Percentiles rank a stretch among this genome's conserved stretches.
Evolutionary conservation across 2,888 invertebrate species (phyloP).

Genomic region (Drosophila picticornis): DNA sequence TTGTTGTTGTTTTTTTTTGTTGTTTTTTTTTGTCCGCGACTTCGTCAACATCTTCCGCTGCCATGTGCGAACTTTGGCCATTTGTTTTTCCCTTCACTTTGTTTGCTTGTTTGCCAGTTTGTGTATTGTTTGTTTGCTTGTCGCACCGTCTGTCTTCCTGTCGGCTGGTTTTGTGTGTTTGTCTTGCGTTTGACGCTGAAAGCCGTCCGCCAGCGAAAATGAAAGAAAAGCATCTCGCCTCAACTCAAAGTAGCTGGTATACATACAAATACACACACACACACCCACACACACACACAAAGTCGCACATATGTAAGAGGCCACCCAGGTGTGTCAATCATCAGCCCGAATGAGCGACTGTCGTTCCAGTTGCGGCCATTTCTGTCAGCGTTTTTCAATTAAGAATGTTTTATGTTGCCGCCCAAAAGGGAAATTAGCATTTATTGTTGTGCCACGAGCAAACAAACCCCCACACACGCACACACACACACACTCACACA

Average conservation of each 20-base stretch:
- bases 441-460: conserved; percentile 65
- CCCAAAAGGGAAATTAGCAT: conserved; percentile 74
- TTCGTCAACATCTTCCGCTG: conserved; percentile 52
- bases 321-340: conserved; percentile 37
- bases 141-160: not conserved
- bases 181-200: conserved; percentile 55
- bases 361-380: conserved; percentile 50
- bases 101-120: conserved; percentile 54
- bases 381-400: conserved; percentile 75
- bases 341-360: conserved; percentile 16
- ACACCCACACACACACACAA: not conserved
- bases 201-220: conserved; percentile 25
- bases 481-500: conserved; percentile 14
- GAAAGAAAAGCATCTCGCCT: conserved; percentile 49
- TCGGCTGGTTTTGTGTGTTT: conserved; percentile 49
- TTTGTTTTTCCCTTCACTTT: conserved; percentile 58
- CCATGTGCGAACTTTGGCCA: conserved; percentile 60
- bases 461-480: conserved; percentile 12
- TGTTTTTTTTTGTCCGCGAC: conserved; percentile 35
- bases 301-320: not conserved
- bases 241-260: conserved; percentile 71
- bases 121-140: conserved; percentile 47
- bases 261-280: conserved; percentile 4
- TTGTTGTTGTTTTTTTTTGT: not conserved
- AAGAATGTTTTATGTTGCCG: conserved; percentile 70